phyloP scores from a whole-genome alignment of 1,140 invertebrate species.

The Triops cancriformis region DNA sequence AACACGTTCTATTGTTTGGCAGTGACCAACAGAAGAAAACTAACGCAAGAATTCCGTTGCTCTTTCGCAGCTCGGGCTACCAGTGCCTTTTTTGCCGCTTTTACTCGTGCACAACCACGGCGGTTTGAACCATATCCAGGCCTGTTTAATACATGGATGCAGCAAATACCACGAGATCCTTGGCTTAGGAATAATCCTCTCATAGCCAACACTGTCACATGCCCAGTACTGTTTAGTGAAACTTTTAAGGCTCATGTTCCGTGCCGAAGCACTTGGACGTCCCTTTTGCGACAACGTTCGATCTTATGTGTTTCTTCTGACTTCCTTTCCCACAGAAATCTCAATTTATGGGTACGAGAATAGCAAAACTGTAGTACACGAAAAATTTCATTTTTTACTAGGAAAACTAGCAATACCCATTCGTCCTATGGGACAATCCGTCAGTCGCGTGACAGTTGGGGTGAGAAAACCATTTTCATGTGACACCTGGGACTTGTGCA shows the following conservation, averaged over 20 bases:
- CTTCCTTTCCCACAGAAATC: too few relatives aligned
- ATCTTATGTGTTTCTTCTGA: too few relatives aligned
- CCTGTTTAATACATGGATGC: not conserved
- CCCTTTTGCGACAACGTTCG: not conserved
- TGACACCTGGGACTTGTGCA: not conserved
- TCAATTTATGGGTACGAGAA: not conserved
- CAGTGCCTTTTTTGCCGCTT: not conserved
- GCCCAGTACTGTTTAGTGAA: not conserved
- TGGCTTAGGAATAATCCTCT: not conserved
- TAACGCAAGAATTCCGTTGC: not conserved
- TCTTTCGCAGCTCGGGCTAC: not conserved
- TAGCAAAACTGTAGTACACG: not conserved
- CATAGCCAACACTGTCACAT: not conserved
- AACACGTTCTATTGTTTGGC: not conserved
- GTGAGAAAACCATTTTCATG: not conserved
- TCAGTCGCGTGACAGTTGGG: not conserved
- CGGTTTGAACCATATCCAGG: not conserved
- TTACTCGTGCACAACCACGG: not conserved
- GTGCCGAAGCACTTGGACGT: not conserved
- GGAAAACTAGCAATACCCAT: not conserved
- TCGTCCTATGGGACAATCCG: constrained; percentile 2
- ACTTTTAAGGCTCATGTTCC: not conserved
- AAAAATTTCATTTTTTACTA: not conserved
- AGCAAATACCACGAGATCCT: not conserved
- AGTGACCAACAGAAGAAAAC: not conserved